phyloP scores from a whole-genome alignment of 37 sponge, comb jelly and placozoan genomes.

The Crambe crambe region DNA sequence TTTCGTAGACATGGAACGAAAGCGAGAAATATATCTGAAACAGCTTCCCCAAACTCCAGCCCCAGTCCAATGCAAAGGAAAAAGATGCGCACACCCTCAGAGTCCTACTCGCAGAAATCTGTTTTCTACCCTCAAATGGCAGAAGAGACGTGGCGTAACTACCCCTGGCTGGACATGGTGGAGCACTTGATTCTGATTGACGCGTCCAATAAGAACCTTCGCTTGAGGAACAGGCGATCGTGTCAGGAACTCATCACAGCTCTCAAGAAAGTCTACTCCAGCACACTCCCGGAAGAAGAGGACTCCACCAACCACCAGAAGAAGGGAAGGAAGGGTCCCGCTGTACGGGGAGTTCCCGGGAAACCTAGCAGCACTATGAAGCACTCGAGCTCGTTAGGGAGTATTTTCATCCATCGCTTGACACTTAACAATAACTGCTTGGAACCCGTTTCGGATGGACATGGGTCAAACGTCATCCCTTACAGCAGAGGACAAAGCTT shows the following conservation, averaged over 20 bases:
- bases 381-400: slow-evolving; percentile 9
- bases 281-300: background rate
- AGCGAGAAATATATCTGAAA: background rate
- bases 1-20: slow-evolving; percentile 3
- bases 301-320: background rate
- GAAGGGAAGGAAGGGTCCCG: background rate
- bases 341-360: no score
- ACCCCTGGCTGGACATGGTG: slow-evolving; percentile 46
- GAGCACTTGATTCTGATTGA: slow-evolving; percentile 33
- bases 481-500: background rate
- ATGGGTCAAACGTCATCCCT: background rate
- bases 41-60: slow-evolving; percentile 14
- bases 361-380: background rate
- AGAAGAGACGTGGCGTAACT: slow-evolving; percentile 18
- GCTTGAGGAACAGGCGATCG: background rate
- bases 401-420: slow-evolving; percentile 10
- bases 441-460: background rate
- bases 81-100: background rate
- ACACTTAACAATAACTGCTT: background rate
- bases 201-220: background rate
- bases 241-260: slow-evolving; percentile 32
- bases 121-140: background rate
- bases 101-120: background rate
- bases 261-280: slow-evolving; percentile 29
- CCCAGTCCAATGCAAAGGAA: background rate